Evolutionary conservation across 2,888 invertebrate species (phyloP).

Genomic region (Philhelius pedissequus): DNA sequence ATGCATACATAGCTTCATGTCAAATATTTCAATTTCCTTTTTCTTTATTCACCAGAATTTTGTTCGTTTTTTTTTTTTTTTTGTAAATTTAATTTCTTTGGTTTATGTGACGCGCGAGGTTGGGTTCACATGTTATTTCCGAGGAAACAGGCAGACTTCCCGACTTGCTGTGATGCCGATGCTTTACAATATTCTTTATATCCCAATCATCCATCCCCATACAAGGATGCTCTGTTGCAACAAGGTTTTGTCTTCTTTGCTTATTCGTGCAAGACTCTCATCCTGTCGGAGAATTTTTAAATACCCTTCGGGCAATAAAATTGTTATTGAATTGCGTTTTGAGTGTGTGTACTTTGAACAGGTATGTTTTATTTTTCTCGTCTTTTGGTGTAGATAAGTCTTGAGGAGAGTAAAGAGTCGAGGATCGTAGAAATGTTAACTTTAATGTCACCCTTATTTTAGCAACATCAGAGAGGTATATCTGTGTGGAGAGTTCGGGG

Average conservation of each 20-base stretch:
- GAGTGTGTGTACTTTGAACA: neutral
- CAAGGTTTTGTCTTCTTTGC: neutral
- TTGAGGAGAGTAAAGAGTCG: neutral
- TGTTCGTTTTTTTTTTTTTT: slow-evolving; percentile 10
- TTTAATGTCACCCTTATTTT: slow-evolving; percentile 35
- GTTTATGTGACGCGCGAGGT: slow-evolving; percentile 27
- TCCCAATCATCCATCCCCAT: neutral
- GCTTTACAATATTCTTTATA: slow-evolving; percentile 1
- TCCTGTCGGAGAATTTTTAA: slow-evolving; percentile 55
- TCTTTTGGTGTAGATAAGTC: neutral
- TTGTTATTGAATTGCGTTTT: slow-evolving; percentile 58
- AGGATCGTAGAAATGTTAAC: slow-evolving; percentile 1
- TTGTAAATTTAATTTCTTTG: slow-evolving; percentile 65
- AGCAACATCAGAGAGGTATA: neutral
- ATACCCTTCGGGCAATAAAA: slow-evolving; percentile 65
- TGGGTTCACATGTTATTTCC: slow-evolving; percentile 52
- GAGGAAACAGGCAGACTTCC: slow-evolving; percentile 8
- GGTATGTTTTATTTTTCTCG: neutral
- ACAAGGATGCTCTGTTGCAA: neutral
- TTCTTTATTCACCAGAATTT: slow-evolving; percentile 15
- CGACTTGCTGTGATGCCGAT: slow-evolving; percentile 7
- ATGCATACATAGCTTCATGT: slow-evolving; percentile 8
- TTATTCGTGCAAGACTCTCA: slow-evolving; percentile 9
- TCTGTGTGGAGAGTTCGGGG: neutral
- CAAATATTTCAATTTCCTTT: slow-evolving; percentile 61